Conservation (phyloP, 1,140 invertebrate species). For the Hetaerina americana region DNA sequence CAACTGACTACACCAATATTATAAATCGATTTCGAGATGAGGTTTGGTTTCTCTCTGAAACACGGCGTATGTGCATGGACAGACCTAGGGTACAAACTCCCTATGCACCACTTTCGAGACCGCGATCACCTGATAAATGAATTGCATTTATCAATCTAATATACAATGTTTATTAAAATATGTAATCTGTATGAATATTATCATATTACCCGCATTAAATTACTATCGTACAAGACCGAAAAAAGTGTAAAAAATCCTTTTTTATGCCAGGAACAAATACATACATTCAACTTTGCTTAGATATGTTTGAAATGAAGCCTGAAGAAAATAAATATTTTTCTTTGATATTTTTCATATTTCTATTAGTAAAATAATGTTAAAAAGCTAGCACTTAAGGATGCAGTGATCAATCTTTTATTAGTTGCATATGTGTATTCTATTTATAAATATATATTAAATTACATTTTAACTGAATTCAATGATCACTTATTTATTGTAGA, state of each 20-base stretch:
- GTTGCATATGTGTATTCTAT: neutral
- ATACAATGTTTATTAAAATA: neutral
- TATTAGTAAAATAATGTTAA: neutral
- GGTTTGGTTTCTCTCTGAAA: neutral
- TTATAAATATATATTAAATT: neutral
- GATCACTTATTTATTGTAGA: neutral
- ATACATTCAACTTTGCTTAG: neutral
- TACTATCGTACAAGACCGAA: neutral
- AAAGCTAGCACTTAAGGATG: neutral
- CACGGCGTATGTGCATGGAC: neutral
- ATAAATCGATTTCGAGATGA: neutral
- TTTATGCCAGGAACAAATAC: neutral
- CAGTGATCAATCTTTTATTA: neutral
- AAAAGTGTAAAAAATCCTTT: neutral
- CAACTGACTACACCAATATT: neutral
- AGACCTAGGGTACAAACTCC: neutral
- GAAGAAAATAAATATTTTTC: neutral
- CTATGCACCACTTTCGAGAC: too few species aligned
- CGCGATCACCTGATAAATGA: neutral
- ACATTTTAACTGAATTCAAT: neutral
- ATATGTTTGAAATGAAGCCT: neutral
- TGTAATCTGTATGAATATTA: neutral
- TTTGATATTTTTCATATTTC: neutral
- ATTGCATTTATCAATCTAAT: neutral
- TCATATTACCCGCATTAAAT: neutral